A percentile compares a stretch with the other conserved stretches of the same genome.
Conservation (phyloP, 2,888 invertebrate species). For the Acrocyrtus sp. region DNA sequence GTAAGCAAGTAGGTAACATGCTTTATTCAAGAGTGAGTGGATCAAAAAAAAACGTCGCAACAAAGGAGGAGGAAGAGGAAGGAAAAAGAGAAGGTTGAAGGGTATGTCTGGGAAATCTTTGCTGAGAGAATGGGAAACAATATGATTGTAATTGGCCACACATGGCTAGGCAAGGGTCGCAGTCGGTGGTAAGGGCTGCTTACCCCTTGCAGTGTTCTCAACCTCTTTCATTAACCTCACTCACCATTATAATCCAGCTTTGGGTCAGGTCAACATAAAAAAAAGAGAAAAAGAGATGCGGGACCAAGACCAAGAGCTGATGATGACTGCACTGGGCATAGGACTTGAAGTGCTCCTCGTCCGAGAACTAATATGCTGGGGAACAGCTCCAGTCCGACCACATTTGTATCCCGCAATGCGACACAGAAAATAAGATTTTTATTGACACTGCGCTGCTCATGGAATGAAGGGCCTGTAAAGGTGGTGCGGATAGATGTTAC, state of each 20-base stretch:
- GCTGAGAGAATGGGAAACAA: slow-evolving; percentile 43
- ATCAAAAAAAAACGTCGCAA: too few species aligned
- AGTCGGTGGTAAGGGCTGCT: slow-evolving; percentile 46
- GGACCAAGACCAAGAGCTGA: background rate
- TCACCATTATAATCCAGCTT: background rate
- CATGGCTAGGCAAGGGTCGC: slow-evolving; percentile 54
- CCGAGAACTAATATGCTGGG: too few species aligned
- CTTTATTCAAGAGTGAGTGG: too few species aligned
- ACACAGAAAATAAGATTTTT: slow-evolving; percentile 5
- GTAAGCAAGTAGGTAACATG: too few species aligned
- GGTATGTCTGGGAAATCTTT: background rate
- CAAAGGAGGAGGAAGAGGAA: too few species aligned
- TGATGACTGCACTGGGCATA: too few species aligned
- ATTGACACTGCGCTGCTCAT: slow-evolving; percentile 21
- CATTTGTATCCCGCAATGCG: slow-evolving; percentile 12
- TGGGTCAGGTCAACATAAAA: slow-evolving; percentile 35
- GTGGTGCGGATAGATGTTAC: too few species aligned
- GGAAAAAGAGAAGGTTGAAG: background rate
- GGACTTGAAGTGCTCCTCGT: too few species aligned
- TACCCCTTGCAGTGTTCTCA: slow-evolving; percentile 56
- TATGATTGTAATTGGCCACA: slow-evolving; percentile 62
- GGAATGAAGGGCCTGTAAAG: slow-evolving; percentile 9
- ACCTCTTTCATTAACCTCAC: slow-evolving; percentile 62
- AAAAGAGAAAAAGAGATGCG: too few species aligned
- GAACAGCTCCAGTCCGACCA: slow-evolving; percentile 1